Evolutionary conservation across 2,113 vertebrate genomes (phyloP), one percentile per base, ranked within the genome.

Genomic region (Varanus salvator): DNA sequence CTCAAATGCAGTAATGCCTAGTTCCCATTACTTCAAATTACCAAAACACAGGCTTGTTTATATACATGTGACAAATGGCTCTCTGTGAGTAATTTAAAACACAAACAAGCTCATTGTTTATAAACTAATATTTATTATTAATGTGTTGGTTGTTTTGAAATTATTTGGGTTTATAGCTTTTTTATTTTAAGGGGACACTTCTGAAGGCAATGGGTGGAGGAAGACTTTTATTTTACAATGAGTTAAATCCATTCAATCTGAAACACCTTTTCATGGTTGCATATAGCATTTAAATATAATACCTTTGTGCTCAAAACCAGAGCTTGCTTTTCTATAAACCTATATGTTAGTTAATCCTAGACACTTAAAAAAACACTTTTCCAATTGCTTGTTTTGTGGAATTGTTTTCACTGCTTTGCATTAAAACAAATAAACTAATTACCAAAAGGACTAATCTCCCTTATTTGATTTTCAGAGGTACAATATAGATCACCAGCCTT

Each of bases 391-490:
- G 21, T 84, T 89, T 78, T 64, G 77, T 38, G 48, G 31, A 69
- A 52, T 84, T 89, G 54, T 89, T 92, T 93, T 91, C 81, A 44
- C 21, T 85, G 74, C 76, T 95, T 93, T 96, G 54, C 87, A 91
- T 95, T 93, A 90, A 92, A 93, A 50, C 74, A 94, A 95, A 95
- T 92, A 93, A 92, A 94, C 54, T 89, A 86, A 93, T 92, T 75
- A 64, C 44, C 23, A 89, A 89, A 91, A 90, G 85, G 81, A 84
- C 66, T 92, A 54, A 95, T 92, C 92, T 93, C 80, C 72, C 66
- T 91, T 89, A 92, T 93, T 81, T 94, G 90, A 86, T 95, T 93
- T 96, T 82, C 80, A 78, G 89, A 92, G 80, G 88, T 25, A 68
- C 17, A 15, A 29, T 38, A 85, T 89, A 92, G 92, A 94, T 93